These are phyloP conservation scores for Triops cancriformis DNA, from an alignment of 1,140 invertebrate species.

Conservation along the genomic window DNA sequence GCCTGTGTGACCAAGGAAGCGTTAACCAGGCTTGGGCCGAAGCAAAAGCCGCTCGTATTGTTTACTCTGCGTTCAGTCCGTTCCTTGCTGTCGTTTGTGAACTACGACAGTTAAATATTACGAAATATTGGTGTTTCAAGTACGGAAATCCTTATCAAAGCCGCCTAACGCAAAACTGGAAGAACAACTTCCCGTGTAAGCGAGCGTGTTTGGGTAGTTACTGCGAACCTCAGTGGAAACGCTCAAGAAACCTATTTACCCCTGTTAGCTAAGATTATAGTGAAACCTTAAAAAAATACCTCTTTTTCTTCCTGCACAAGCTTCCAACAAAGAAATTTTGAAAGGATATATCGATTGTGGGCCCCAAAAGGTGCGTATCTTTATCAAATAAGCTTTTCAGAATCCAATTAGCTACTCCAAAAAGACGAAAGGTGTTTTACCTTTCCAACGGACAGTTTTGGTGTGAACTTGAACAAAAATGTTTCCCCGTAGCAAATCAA, in stretches of 20 bases:
- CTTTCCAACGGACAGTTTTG: not conserved
- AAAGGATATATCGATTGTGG: not conserved
- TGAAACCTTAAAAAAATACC: not conserved
- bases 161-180: not conserved
- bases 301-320: no score
- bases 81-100: not conserved
- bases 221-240: no score
- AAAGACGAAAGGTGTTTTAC: not conserved
- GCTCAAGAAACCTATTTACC: no score
- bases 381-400: not conserved
- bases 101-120: not conserved
- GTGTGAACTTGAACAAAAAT: not conserved
- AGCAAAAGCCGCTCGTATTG: not conserved
- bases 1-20: not conserved
- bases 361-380: not conserved
- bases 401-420: not conserved
- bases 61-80: not conserved
- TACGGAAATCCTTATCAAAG: not conserved
- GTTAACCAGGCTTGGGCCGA: not conserved
- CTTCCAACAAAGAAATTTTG: no score
- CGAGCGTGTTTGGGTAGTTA: no score
- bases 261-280: not conserved
- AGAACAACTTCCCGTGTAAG: not conserved
- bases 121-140: not conserved
- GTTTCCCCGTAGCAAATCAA: not conserved